These are phyloP conservation scores for Notodonta dromedarius DNA, from an alignment of 2,888 invertebrate species.

Conservation along the genomic window DNA sequence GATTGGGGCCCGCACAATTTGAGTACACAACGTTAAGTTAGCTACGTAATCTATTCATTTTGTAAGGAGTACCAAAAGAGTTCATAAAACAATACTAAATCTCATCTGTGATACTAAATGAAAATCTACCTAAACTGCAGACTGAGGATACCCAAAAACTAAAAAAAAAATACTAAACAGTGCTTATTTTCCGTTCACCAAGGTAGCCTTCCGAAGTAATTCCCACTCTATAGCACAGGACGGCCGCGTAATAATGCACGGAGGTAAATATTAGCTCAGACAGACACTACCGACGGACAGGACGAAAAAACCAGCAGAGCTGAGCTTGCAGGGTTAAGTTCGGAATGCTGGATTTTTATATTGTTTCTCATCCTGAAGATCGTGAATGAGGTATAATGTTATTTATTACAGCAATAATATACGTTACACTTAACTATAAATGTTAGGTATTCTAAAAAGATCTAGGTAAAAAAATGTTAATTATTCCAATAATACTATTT, in stretches of 20 bases:
- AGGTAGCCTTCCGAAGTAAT: constrained; percentile 53
- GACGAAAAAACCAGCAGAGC: constrained; percentile 59
- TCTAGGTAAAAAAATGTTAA: no score
- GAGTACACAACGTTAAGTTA: no score
- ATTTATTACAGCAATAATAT: no score
- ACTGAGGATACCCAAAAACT: not conserved
- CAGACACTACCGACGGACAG: constrained; percentile 62
- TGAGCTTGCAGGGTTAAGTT: constrained; percentile 43
- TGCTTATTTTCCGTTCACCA: constrained; percentile 21
- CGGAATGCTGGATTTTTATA: constrained; percentile 40
- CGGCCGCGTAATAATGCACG: constrained; percentile 75
- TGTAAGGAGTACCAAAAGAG: no score
- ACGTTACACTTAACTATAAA: no score
- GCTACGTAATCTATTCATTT: no score
- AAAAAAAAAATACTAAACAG: constrained; percentile 6
- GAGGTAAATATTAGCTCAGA: constrained; percentile 78
- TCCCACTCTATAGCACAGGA: constrained; percentile 66
- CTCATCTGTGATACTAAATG: no score
- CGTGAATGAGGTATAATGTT: not conserved
- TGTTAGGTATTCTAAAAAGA: no score
- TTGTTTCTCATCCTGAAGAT: constrained; percentile 7
- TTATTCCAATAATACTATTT: no score
- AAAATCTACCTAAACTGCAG: no score
- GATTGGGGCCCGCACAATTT: no score
- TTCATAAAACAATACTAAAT: no score